These are phyloP conservation scores for Perithous albicinctus DNA, from an alignment of 2,888 invertebrate species.

Conservation along the genomic window DNA sequence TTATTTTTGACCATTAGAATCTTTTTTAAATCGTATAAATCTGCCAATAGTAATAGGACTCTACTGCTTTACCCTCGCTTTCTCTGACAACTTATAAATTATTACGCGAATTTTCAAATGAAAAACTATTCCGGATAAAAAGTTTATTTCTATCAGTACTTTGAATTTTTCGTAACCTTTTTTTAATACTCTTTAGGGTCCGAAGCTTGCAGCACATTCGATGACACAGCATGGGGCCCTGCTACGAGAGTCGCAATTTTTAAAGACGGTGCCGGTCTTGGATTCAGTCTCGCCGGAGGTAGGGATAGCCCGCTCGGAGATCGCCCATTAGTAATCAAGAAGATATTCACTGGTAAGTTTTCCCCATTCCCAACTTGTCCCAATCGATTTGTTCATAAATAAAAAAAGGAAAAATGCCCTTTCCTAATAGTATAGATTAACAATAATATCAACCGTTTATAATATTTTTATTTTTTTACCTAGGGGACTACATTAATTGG, in stretches of 20 bases:
- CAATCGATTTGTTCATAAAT: no score
- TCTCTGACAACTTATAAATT: background rate
- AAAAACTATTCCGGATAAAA: no score
- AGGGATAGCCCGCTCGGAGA: conserved; percentile 96
- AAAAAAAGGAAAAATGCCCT: no score
- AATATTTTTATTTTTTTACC: no score
- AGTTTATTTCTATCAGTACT: background rate
- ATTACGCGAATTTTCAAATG: background rate
- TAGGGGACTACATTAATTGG: no score
- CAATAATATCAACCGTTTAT: no score
- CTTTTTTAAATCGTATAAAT: no score
- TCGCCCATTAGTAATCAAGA: conserved; percentile 94
- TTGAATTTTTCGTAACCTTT: background rate
- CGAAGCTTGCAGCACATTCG: conserved; percentile 79
- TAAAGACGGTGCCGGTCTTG: conserved; percentile 95
- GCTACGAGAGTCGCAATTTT: conserved; percentile 86
- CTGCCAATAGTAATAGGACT: no score
- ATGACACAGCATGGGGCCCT: conserved; percentile 86
- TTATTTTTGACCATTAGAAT: no score
- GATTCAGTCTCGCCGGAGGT: conserved; percentile 97
- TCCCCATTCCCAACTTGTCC: background rate
- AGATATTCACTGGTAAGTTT: conserved; percentile 94
- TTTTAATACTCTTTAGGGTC: conserved; percentile 72
- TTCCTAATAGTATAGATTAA: no score
- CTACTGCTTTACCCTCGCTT: no score